Evolutionary conservation across 1,140 invertebrate genomes (phyloP).

Genomic region (Cataglyphis hispanica): DNA sequence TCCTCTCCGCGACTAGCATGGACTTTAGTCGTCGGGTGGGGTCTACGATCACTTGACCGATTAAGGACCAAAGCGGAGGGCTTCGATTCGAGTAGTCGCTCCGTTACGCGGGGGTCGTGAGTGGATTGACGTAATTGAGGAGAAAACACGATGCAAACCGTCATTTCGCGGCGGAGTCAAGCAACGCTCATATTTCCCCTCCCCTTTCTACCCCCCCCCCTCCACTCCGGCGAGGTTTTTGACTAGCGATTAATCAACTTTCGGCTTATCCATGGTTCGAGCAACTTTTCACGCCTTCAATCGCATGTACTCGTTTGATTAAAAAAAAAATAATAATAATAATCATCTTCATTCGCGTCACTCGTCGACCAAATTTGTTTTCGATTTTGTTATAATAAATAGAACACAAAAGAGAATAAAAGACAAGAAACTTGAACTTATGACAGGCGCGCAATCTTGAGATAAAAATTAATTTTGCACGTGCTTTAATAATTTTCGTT

Average conservation of each 20-base stretch:
- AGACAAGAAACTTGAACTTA: background rate
- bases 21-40: conserved; percentile 76
- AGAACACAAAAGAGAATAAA: background rate
- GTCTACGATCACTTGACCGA: conserved; percentile 87
- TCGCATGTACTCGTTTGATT: no score
- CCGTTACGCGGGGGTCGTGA: conserved; percentile 82
- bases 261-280: background rate
- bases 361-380: background rate
- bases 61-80: conserved; percentile 84
- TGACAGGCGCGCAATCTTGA: background rate
- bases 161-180: conserved; percentile 76
- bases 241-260: conserved; percentile 65
- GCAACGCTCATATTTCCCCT: conserved; percentile 23
- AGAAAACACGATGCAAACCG: conserved; percentile 84
- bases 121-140: conserved; percentile 87
- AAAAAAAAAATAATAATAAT: background rate
- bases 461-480: background rate
- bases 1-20: conserved; percentile 52
- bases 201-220: background rate
- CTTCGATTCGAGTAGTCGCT: conserved; percentile 84
- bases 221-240: conserved; percentile 27
- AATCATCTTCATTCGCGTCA: background rate
- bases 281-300: conserved; percentile 14
- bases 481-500: background rate
- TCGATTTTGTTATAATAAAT: background rate